Base-by-base conservation (phyloP, 2,113 vertebrate genomes). In the Misgurnus mizolepis region DNA sequence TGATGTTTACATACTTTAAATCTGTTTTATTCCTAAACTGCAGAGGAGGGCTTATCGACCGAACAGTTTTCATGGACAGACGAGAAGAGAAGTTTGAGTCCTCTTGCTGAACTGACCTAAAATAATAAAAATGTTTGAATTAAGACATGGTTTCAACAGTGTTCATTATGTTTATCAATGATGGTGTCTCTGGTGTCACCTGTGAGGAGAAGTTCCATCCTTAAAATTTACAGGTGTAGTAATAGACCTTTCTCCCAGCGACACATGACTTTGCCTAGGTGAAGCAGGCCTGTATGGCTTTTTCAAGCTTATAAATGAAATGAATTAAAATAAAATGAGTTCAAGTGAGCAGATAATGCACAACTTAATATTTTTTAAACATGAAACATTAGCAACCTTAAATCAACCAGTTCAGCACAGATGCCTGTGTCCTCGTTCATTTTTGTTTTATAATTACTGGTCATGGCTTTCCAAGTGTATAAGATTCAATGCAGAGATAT, bases 41-140 rank as follows among this genome's bases (percentile, higher is more conserved):
- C 0, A 0, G 0, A 2, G 5, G 34, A n/a, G 3, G 1, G 8
- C 1, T 9, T 8, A 40, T 71, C 0, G 68, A 71, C 15, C 4
- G 1, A 8, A 40, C 27, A 40, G 27, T 71, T 40, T 71, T 71
- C 49, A 71, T 11, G n/a, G 68, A 71, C 68, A 71, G 14, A 70
- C 7, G 15, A 49, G 40, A 4, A 71, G 50, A 40, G 49, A n/a
- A 4, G 15, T 53, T 27, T 55, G 68, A 70, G 68, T 40, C 68
- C 68, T 55, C 27, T 17, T 3, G 27, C 34, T 71, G 34, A 40
- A 55, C 17, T 27, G 11, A n/a, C 27, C 68, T 71, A 55, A 40
- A 71, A 55, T 11, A 0, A 53, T 34, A 18, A 9, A 4, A 34
- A 53, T 3, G 4, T 34, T 69, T 50, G 7, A 69, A 50, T 5